These are phyloP conservation scores for Plemyria rubiginata DNA, from an alignment of 2,888 invertebrate species.

Conservation along the genomic window DNA sequence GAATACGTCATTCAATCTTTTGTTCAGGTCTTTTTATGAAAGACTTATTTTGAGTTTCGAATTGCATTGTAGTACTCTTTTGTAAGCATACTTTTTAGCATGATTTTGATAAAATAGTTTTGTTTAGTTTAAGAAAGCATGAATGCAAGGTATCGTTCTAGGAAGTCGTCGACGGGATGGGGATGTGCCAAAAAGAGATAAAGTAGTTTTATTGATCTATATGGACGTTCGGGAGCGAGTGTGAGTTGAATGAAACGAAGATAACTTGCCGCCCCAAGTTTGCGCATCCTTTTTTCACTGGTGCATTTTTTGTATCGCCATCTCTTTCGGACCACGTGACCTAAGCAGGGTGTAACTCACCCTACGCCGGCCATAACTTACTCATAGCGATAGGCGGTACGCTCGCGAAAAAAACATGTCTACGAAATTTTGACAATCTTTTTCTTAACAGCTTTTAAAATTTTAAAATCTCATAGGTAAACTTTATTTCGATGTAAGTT, in stretches of 20 bases:
- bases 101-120: conserved; percentile 29
- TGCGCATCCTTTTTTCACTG: conserved; percentile 63
- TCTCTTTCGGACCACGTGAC: conserved; percentile 81
- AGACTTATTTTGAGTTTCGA: conserved; percentile 49
- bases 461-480: no score
- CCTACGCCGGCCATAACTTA: conserved; percentile 84
- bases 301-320: conserved; percentile 58
- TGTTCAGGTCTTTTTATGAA: conserved; percentile 28
- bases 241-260: conserved; percentile 85
- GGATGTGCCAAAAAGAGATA: conserved; percentile 86
- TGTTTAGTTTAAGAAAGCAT: conserved; percentile 62
- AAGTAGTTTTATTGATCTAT: conserved; percentile 86
- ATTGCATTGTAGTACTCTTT: conserved; percentile 35
- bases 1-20: conserved; percentile 33
- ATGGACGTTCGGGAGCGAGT: conserved; percentile 84
- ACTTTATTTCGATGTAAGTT: no score
- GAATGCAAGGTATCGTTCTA: conserved; percentile 72
- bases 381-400: conserved; percentile 85
- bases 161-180: conserved; percentile 81
- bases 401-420: conserved; percentile 79
- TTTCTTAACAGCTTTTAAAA: conserved; percentile 7
- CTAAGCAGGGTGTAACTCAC: conserved; percentile 85
- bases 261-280: conserved; percentile 84
- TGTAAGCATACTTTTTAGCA: conserved; percentile 30
- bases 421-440: conserved; percentile 58